A percentile compares a stretch with the other conserved stretches of the same genome.
These are phyloP conservation scores for Amaurobius ferox DNA, from an alignment of 2,888 invertebrate species.

Conservation along the genomic window DNA sequence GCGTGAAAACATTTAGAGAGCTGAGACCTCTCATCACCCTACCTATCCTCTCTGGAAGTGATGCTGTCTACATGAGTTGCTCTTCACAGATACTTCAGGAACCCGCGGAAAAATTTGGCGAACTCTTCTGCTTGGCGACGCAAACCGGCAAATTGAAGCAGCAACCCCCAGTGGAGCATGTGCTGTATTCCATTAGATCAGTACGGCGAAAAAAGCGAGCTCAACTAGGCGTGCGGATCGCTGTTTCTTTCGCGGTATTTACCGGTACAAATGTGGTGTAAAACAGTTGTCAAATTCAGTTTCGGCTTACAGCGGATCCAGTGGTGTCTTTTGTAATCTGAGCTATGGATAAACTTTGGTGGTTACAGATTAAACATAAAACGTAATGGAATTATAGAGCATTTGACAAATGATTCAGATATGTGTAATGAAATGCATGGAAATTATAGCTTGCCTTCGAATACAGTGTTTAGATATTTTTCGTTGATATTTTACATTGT, in stretches of 20 bases:
- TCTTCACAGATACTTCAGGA: neutral
- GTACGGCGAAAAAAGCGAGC: constrained; percentile 46
- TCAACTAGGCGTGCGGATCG: constrained; percentile 11
- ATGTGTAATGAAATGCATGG: constrained; percentile 60
- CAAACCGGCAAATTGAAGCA: neutral
- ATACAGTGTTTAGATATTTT: constrained; percentile 38
- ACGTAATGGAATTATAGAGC: constrained; percentile 40
- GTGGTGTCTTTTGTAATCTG: neutral
- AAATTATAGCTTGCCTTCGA: constrained; percentile 3
- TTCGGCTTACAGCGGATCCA: neutral
- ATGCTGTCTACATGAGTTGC: neutral
- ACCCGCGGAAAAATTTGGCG: constrained; percentile 21
- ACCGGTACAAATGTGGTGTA: constrained; percentile 15
- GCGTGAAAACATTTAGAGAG: too few species aligned
- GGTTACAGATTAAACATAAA: constrained; percentile 45
- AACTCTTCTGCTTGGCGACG: neutral
- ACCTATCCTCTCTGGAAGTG: neutral
- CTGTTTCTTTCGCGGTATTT: constrained; percentile 11
- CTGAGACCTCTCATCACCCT: too few species aligned
- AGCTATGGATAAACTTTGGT: constrained; percentile 53
- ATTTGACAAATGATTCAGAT: constrained; percentile 42
- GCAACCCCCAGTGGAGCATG: constrained; percentile 14
- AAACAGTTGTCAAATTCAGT: constrained; percentile 13
- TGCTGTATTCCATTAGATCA: constrained; percentile 52
- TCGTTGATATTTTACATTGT: constrained; percentile 29